Base-by-base conservation (phyloP, 2,888 invertebrate species). In the Microctonus hyperodae region DNA sequence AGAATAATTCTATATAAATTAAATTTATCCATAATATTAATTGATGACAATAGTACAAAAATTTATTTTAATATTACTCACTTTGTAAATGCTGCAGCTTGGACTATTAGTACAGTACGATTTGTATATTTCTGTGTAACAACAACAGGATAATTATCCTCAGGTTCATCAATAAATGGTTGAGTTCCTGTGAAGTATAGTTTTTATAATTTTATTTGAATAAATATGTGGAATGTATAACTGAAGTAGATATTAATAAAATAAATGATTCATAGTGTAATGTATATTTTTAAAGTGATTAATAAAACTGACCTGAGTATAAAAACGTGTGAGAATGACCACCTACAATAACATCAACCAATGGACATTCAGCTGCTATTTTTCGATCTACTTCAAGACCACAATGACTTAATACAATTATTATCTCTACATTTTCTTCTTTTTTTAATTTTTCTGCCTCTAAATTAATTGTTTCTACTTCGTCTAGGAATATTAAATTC, bases 341-440 rank as follows among this genome's bases (percentile, higher is more conserved):
- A 5, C 95, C 95, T n/a, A 96, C 91, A 65, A 96, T 91, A 0
- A 95, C 86, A 80, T 94, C 93, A 62, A 96, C 88, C 35, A 89
- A 88, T 0, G 89, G 87, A 1, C 91, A 89, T 3, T 87, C 85
- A 2, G 81, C 79, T 0, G 94, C 95, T 70, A 95, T 89, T 33
- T 85, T 78, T 85, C 87, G 85, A 74, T 92, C 92, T 22, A 88
- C 87, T 1, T 89, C 88, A 56, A 92, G 86, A 1, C 95, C 95
- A 59, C 92, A 89, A 80, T 96, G 95, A 0, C 95, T 93, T n/a
- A 95, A 84, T 2, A 92, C 92, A 60, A 96, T 89, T 72, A 95
- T 92, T 61, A 94, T 92, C 73, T 93, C 89, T 2, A 93, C 88
- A 0, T 90, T 90, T 70, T 89, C 85, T 44, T 85, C 86, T 40